Percentiles rank a stretch among this genome's conserved stretches.
Conservation (phyloP, 64 coral and sea anemone genomes). For the Dendronephthya gigantea region DNA sequence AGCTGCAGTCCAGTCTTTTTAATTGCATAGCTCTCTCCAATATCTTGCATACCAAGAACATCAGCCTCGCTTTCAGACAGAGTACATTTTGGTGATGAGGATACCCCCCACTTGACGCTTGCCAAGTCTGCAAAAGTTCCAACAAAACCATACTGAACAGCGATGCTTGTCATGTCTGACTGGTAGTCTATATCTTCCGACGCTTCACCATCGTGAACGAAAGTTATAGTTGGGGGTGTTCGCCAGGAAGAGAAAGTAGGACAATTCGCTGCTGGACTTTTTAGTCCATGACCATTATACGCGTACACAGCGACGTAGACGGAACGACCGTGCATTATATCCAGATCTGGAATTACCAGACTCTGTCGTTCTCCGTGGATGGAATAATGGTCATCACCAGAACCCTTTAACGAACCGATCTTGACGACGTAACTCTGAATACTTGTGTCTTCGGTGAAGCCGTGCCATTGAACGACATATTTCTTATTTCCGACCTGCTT, state of each 20-base stretch:
- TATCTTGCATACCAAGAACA: constrained; percentile 35
- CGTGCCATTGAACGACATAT: no score
- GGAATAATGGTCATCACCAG: constrained; percentile 69
- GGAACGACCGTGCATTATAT: constrained; percentile 51
- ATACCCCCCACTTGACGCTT: constrained; percentile 65
- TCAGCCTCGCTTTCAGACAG: constrained; percentile 54
- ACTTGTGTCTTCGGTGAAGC: constrained; percentile 39
- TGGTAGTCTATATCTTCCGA: constrained; percentile 60
- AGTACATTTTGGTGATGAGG: constrained; percentile 43
- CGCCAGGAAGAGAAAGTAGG: constrained; percentile 49
- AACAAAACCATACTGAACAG: constrained; percentile 29
- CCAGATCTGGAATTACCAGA: constrained; percentile 39
- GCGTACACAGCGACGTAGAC: constrained; percentile 47
- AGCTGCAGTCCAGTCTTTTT: constrained; percentile 50
- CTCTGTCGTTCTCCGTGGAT: constrained; percentile 53
- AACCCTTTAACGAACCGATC: constrained; percentile 67
- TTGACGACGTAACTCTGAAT: constrained; percentile 23
- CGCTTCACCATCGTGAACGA: no score
- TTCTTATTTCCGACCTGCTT: constrained; percentile 48
- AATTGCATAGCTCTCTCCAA: constrained; percentile 59
- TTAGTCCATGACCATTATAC: constrained; percentile 64
- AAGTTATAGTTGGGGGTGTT: neutral
- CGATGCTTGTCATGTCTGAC: constrained; percentile 35
- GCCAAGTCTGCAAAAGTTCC: constrained; percentile 26
- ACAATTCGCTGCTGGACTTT: constrained; percentile 55